Evolutionary conservation across 2,797 vertebrate genomes (phyloP), one percentile per base, ranked within the genome.

Genomic region (Trematomus bernacchii): DNA sequence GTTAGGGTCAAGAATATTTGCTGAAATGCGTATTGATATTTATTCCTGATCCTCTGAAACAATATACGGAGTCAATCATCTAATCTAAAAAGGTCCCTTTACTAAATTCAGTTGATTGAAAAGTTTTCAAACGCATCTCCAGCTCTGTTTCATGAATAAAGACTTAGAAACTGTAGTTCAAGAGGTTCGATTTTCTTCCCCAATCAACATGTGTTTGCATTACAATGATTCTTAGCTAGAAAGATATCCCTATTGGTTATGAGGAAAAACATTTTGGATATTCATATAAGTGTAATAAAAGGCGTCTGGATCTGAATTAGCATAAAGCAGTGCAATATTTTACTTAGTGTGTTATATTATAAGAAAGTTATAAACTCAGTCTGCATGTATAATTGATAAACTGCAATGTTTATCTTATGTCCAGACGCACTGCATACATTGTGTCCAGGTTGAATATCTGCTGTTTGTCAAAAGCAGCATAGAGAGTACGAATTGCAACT

Each of bases 51-150:
- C 9, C 68, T 44, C 62, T 21, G 3, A 14, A 52, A 43, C 14
- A 21, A 11, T 47, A 27, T 14, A 2, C 0, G 0, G 12, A 42
- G 42, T 59, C 65, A 18, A 23, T 11, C 60, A 33, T 43, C n/a
- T n/a, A n/a, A n/a, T n/a, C n/a, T n/a, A n/a, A n/a, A 61, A 33
- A 37, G 59, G 46, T 76, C 23, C 6, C 14, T 37, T 70, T 44
- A 33, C 6, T 64, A 15, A 66, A 16, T 47, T 9, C 46, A 47
- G 46, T 18, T 48, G 53, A 66, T 37, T 37, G 14, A 23, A 30
- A 9, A n/a, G 43, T 10, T 62, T 50, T 53, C 15, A 62, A 42
- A 15, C 0, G 0, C 21, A 33, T 68, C 59, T 68, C 21, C 53
- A 37, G 50, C 23, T 65, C 30, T 62, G n/a, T 47, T 62, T 18